phyloP scores from a whole-genome alignment of 2,113 vertebrate genomes.

The Probosciger aterrimus region DNA sequence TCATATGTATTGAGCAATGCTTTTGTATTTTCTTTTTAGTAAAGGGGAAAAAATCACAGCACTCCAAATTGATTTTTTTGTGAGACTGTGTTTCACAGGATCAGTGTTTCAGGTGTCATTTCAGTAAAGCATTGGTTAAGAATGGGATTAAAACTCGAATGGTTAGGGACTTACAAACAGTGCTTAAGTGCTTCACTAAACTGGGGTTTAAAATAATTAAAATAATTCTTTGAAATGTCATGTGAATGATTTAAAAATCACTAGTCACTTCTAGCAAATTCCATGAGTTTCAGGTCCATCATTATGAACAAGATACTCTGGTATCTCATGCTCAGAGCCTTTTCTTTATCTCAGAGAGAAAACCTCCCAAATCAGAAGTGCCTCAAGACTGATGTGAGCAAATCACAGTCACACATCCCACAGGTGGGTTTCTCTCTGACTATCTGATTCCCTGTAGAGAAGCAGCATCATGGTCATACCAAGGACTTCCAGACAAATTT shows the following conservation, averaged over 20 bases:
- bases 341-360: conserved; percentile 35
- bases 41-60: background rate
- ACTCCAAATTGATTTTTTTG: background rate
- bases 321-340: background rate
- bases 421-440: background rate
- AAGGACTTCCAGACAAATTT: background rate
- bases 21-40: background rate
- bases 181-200: background rate
- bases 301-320: background rate
- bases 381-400: background rate
- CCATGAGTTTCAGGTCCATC: background rate
- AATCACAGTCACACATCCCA: rapidly evolving
- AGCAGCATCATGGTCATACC: background rate
- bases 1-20: background rate
- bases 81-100: background rate
- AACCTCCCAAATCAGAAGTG: background rate
- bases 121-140: background rate
- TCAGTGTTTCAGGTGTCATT: background rate
- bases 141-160: background rate
- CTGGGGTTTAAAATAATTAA: background rate
- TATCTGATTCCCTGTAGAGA: background rate
- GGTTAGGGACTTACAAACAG: background rate
- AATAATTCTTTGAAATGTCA: background rate
- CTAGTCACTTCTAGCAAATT: background rate
- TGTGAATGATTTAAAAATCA: background rate